These are phyloP conservation scores for Luidia sarsii DNA, from an alignment of 53 echinoderm and acorn worm genomes.

Conservation along the genomic window DNA sequence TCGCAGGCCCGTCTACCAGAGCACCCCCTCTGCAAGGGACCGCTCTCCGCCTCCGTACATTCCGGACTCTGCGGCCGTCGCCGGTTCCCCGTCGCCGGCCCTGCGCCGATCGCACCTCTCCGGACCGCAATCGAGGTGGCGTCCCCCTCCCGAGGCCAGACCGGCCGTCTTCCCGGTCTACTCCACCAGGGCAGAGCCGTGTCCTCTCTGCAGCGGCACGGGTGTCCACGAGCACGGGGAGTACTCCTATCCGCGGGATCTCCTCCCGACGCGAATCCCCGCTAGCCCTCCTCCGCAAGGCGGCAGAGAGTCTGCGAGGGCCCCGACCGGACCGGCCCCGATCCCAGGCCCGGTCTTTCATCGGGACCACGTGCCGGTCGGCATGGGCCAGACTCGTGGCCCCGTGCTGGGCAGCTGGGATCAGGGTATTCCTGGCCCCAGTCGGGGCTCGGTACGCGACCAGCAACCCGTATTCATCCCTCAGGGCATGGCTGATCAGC, in stretches of 20 bases:
- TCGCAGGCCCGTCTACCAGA: conserved; percentile 1
- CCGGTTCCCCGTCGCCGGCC: neutral
- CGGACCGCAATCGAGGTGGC: neutral
- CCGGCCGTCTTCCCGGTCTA: neutral
- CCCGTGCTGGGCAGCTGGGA: too few species aligned
- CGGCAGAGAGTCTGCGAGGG: too few species aligned
- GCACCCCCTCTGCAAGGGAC: neutral
- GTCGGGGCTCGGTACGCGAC: neutral
- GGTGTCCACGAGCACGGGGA: conserved; percentile 70
- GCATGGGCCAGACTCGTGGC: neutral
- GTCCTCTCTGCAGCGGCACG: conserved; percentile 71
- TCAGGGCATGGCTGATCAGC: too few species aligned
- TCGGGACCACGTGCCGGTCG: neutral
- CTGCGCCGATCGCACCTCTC: conserved; percentile 3
- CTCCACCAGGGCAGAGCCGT: conserved; percentile 31
- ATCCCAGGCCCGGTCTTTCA: too few species aligned
- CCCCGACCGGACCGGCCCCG: too few species aligned
- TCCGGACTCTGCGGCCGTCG: neutral
- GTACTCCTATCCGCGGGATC: conserved; percentile 23
- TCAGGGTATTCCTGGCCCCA: too few species aligned
- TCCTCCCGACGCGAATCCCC: too few species aligned
- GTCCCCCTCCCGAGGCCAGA: neutral
- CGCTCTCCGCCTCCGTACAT: conserved; percentile 23
- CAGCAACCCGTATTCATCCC: conserved; percentile 15
- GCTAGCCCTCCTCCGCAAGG: neutral